phyloP scores from a whole-genome alignment of 2,888 invertebrate genomes.

The Aphodius sticticus region DNA sequence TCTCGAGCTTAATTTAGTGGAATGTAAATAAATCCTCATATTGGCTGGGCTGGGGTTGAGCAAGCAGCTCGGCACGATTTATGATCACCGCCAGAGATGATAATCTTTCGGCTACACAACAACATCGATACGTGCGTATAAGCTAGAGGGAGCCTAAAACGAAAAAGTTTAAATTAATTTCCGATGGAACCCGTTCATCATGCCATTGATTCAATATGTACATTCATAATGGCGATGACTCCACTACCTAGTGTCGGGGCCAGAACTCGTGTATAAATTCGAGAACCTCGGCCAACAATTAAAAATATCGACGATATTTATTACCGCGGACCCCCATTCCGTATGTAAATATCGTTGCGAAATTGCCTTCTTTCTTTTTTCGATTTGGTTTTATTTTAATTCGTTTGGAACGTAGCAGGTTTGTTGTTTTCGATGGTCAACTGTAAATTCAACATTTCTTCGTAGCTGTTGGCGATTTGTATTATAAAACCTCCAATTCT shows the following conservation, averaged over 20 bases:
- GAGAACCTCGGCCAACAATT: not conserved
- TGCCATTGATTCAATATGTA: slow-evolving; percentile 4
- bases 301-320: not conserved
- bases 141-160: not conserved
- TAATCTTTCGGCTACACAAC: not conserved
- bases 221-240: not conserved
- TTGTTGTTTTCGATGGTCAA: not conserved
- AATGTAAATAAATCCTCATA: not conserved
- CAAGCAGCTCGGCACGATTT: not conserved
- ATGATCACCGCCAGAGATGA: not conserved
- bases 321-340: not conserved
- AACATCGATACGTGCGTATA: not conserved
- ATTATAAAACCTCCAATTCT: no score
- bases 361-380: not conserved
- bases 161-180: not conserved
- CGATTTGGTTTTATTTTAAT: not conserved
- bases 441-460: no score
- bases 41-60: not conserved
- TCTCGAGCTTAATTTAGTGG: not conserved
- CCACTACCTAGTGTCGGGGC: not conserved
- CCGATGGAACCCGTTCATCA: slow-evolving; percentile 4
- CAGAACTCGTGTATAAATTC: not conserved
- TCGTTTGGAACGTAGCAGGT: not conserved
- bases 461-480: no score
- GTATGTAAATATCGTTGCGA: not conserved